Evolutionary conservation across 2,797 vertebrate genomes (phyloP).

Genomic region (Tragelaphus eurycerus): DNA sequence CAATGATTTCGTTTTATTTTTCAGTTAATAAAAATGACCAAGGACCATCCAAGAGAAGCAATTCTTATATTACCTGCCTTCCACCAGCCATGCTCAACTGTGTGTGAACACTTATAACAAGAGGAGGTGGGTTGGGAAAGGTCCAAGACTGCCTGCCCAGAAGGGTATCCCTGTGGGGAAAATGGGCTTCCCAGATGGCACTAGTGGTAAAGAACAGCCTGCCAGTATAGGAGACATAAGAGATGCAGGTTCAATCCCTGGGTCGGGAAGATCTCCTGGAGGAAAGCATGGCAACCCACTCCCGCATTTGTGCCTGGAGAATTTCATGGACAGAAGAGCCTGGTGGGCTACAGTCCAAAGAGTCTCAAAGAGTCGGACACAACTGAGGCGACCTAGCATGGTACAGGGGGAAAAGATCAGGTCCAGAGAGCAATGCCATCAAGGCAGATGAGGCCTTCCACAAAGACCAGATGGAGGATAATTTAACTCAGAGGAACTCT

Average conservation of each 20-base stretch:
- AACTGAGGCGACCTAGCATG: not conserved
- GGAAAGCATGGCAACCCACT: not conserved
- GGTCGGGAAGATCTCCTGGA: not conserved
- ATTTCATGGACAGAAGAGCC: not conserved
- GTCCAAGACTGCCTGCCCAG: not conserved
- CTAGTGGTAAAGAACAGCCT: not conserved
- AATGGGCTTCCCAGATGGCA: not conserved
- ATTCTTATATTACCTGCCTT: not conserved
- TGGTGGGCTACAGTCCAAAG: not conserved
- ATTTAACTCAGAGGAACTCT: not conserved
- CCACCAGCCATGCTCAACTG: not conserved
- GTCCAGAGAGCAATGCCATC: not conserved
- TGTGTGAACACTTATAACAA: not conserved
- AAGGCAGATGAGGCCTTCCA: not conserved
- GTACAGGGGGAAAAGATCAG: not conserved
- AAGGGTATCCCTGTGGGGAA: not conserved
- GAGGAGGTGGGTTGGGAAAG: not conserved
- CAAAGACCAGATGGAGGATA: not conserved
- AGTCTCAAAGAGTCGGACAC: not conserved
- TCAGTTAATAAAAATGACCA: not conserved
- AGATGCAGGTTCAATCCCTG: not conserved
- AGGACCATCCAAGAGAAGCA: not conserved
- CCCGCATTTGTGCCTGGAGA: not conserved
- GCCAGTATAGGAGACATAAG: not conserved
- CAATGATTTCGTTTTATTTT: not conserved